Base-by-base conservation (phyloP, 2,797 vertebrate species). In the Esox masquinongy region DNA sequence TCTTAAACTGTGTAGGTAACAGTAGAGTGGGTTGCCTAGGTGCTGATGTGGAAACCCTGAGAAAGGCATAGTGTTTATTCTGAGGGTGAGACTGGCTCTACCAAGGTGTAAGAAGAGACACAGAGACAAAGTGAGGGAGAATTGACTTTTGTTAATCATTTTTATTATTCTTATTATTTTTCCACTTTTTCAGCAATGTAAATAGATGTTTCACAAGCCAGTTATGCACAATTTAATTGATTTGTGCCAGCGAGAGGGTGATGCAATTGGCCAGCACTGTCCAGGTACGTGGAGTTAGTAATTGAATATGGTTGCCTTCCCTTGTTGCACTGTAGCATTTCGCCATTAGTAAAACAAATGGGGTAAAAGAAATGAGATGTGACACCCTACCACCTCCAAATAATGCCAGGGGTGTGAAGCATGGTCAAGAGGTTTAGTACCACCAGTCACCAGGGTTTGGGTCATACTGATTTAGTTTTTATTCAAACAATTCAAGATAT, bases 341-440 rank as follows among this genome's bases (percentile, higher is more conserved):
- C 43, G 12, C 6, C 9, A 47, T 11, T 47, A 5, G 43, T 1
- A 2, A 11, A 47, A 47, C 43, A 47, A 12, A 47, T 47, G 9
- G 43, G 39, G 5, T 43, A 43, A 43, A 43, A 43, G 70, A 49
- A 67, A 49, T 51, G 69, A 26, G 39, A 51, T 17, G 3, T 72
- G 82, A 71, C 74, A 73, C 39, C 34, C 73, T 78, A 76, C 63
- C 73, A 72, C 74, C 59, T 47, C 31, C 74, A 69, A 80, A 77
- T 72, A 43, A 79, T 64, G 11, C 56, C 24, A 11, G 36, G 39
- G 64, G 77, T 72, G 69, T 74, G 17, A 29, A 68, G 68, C 19
- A 70, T 64, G 59, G 24, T 70, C 47, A 49, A 47, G 68, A 49
- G 39, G 68, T 36, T 11, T 16, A 14, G 22, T 70, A 15, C n/a